Evolutionary conservation across 2,113 vertebrate genomes (phyloP).

Genomic region (Eira barbara): DNA sequence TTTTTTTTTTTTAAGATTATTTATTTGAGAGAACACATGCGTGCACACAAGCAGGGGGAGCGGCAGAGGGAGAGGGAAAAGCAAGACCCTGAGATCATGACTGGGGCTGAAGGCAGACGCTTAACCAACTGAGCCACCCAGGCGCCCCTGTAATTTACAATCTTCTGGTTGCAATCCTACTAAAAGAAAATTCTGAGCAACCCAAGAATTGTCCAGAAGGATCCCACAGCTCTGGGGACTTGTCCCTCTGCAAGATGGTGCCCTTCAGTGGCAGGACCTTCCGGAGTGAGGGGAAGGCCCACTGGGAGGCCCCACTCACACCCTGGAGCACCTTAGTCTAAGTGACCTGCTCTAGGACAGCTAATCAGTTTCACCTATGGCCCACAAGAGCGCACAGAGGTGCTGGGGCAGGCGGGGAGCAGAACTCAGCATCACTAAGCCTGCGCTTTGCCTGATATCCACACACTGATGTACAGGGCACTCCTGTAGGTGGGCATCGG

Average conservation of each 20-base stretch:
- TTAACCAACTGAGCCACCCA: not conserved
- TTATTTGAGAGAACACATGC: not conserved
- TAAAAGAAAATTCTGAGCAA: not conserved
- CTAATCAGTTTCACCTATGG: accelerated
- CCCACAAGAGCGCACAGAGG: accelerated
- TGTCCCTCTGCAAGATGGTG: not conserved
- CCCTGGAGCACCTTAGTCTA: not conserved
- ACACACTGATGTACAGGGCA: accelerated
- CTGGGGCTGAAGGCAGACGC: not conserved
- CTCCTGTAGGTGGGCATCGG: not conserved
- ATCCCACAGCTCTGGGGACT: not conserved
- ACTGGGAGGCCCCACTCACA: not conserved
- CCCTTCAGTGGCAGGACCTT: not conserved
- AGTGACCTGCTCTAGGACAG: not conserved
- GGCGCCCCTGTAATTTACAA: not conserved
- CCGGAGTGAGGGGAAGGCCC: not conserved
- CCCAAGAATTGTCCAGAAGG: not conserved
- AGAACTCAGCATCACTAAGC: accelerated
- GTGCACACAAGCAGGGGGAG: not conserved
- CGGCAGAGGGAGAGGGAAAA: not conserved
- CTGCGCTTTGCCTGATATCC: not conserved
- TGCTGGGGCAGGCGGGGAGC: accelerated
- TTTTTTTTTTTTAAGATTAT: not conserved
- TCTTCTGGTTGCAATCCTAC: not conserved
- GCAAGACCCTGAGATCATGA: not conserved